Percentiles rank a stretch among this genome's conserved stretches.
Evolutionary conservation across 2,797 vertebrate genomes (phyloP).

Genomic region (Meda fulgida): DNA sequence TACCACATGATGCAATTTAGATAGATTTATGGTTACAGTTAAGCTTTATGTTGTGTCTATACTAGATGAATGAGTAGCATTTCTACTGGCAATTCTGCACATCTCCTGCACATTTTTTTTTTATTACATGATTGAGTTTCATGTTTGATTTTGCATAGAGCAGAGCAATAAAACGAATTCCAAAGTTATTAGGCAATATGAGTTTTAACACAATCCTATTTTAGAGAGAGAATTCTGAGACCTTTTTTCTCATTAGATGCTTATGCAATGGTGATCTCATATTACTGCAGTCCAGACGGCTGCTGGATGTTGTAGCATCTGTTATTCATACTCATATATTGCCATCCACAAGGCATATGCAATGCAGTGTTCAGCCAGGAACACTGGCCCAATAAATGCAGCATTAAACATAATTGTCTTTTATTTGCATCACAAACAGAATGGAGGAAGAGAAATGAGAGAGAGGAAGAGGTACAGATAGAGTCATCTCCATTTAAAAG

Average conservation of each 20-base stretch:
- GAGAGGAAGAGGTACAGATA: slow-evolving; percentile 39
- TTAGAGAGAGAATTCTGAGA: slow-evolving; percentile 13
- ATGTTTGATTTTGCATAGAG: not conserved
- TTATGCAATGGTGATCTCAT: slow-evolving; percentile 50
- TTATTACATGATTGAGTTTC: not conserved
- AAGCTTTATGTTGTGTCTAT: not conserved
- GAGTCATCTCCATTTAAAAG: slow-evolving; percentile 66
- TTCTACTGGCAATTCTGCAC: not conserved
- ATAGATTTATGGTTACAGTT: not conserved
- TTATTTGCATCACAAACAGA: slow-evolving; percentile 23
- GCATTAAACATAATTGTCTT: slow-evolving; percentile 44
- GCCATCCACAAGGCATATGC: slow-evolving; percentile 32
- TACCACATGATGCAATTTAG: not conserved
- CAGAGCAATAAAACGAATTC: slow-evolving; percentile 18
- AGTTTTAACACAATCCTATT: slow-evolving; percentile 15
- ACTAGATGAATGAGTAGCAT: not conserved
- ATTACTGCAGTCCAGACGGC: slow-evolving; percentile 34
- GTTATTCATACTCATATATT: slow-evolving; percentile 29
- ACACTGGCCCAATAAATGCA: slow-evolving; percentile 46
- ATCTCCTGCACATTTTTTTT: not conserved
- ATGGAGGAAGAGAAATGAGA: not conserved
- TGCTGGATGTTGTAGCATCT: slow-evolving; percentile 39
- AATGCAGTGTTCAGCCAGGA: slow-evolving; percentile 20
- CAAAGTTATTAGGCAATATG: slow-evolving; percentile 4
- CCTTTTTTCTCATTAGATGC: slow-evolving; percentile 21